Evolutionary conservation across 2,888 invertebrate genomes (phyloP), one percentile per base, ranked within the genome.

Genomic region (Panzeria rudis): DNA sequence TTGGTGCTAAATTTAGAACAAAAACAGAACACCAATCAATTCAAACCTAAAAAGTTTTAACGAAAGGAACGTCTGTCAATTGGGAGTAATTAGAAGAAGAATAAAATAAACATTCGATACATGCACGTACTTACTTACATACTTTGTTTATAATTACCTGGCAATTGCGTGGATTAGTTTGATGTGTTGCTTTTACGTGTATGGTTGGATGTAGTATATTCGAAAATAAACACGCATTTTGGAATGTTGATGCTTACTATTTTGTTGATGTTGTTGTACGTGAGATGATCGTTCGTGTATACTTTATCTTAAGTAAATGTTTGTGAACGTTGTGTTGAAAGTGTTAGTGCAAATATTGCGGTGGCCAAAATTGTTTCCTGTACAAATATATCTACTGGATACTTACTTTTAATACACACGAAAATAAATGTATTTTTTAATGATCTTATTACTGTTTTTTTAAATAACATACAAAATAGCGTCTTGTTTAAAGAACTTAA

Each of bases 1-100:
- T 64, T 47, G 62, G 71, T 79, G 54, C 64, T 64, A 80, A 56
- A 80, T 80, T 72, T 73, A 80, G 80, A 80, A 64, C 47, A 64
- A 54, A 54, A 72, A 38, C 35, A 69, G 25, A 35, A 50, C 59
- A 59, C 38, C 41, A 62, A 78, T 69, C 61, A 44, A 41, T 50
- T 69, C 17, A 41, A 25, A 29, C 32, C 5, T 9, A 41, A 62
- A 23, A 54, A 66, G 20, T 20, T 25, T 32, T 8, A 35, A 52
- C 9, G n/a, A 29, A 62, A 59, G 23, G 59, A 64, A 5, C 38
- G 66, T 29, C 38, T 15, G 64, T 38, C 38, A 41, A 59, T 80
- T 66, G 73, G n/a, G 15, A 73, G 73, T 68, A 73, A 56, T 59
- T 56, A 72, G 8, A 41, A 64, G 25, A 56, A 44, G 4, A 69